Conservation (phyloP, 2,888 invertebrate genomes). For the Hirtodrosophila trivittata region DNA sequence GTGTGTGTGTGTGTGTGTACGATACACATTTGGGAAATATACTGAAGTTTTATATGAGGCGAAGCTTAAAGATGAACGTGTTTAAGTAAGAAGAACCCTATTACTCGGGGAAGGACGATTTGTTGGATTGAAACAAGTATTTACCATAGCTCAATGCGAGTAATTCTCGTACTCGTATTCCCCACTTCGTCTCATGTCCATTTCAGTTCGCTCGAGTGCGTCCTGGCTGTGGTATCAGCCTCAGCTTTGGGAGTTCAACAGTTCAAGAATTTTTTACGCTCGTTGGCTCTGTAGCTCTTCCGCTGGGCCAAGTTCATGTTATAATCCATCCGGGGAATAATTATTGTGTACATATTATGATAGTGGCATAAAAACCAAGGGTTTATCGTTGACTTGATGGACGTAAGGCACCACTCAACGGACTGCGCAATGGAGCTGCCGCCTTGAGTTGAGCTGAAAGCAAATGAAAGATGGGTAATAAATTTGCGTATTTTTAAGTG, state of each 20-base stretch:
- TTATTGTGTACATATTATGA: constrained; percentile 80
- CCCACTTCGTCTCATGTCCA: constrained; percentile 51
- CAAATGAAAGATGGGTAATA: constrained; percentile 61
- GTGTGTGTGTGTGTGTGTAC: background rate
- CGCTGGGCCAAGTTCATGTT: constrained; percentile 62
- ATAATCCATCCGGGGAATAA: constrained; percentile 78
- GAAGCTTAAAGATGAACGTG: background rate
- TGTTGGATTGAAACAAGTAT: constrained; percentile 37
- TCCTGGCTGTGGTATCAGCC: constrained; percentile 10
- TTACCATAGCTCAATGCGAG: constrained; percentile 43
- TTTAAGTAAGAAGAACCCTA: no score
- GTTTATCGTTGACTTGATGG: constrained; percentile 66
- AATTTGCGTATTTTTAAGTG: constrained; percentile 61
- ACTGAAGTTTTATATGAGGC: no score
- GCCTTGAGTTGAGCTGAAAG: constrained; percentile 28
- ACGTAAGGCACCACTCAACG: constrained; percentile 27
- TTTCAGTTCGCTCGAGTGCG: constrained; percentile 56
- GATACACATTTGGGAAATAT: no score
- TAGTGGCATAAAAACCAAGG: constrained; percentile 62
- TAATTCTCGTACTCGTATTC: no score
- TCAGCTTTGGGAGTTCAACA: constrained; percentile 56
- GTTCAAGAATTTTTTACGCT: constrained; percentile 55
- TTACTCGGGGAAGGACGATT: no score
- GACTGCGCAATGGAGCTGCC: constrained; percentile 9
- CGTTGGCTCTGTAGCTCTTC: constrained; percentile 44